These are phyloP conservation scores for Muscicapa comitata DNA, from an alignment of 2,797 vertebrate species.

Conservation along the genomic window DNA sequence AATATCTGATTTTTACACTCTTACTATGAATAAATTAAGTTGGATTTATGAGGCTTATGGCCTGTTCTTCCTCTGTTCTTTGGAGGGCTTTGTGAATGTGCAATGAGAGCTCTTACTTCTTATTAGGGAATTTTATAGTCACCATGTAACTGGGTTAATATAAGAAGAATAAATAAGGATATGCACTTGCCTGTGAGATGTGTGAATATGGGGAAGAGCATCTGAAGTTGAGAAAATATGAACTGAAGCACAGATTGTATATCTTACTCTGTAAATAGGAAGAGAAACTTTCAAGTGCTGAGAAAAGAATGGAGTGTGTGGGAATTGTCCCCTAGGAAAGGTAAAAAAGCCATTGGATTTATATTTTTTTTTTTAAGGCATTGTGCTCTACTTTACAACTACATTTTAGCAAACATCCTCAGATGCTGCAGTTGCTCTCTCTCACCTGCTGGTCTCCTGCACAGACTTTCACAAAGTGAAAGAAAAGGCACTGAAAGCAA, in stretches of 20 bases:
- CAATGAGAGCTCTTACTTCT: conserved; percentile 45
- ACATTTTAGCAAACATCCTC: not conserved
- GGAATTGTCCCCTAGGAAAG: not conserved
- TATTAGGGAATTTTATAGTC: conserved; percentile 26
- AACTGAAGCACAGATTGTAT: not conserved
- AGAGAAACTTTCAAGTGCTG: not conserved
- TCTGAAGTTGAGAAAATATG: conserved; percentile 27
- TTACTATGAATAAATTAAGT: conserved; percentile 56
- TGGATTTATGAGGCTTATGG: conserved; percentile 27
- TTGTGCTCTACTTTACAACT: not conserved
- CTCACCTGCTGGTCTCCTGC: not conserved
- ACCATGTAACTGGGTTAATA: conserved; percentile 19
- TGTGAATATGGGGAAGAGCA: conserved; percentile 8
- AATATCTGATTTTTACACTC: conserved; percentile 4
- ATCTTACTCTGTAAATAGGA: not conserved
- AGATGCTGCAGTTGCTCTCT: not conserved
- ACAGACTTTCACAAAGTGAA: not conserved
- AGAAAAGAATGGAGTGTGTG: not conserved
- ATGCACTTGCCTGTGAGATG: not conserved
- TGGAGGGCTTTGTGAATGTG: conserved; percentile 11
- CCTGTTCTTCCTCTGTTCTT: conserved; percentile 30
- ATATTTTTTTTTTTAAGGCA: not conserved
- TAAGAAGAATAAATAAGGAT: conserved; percentile 34
- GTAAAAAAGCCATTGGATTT: not conserved
- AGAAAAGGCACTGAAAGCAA: not conserved